Evolutionary conservation across 2,113 vertebrate species (phyloP), one percentile per base, ranked within the genome.

Genomic region (Lepisosteus osseus): DNA sequence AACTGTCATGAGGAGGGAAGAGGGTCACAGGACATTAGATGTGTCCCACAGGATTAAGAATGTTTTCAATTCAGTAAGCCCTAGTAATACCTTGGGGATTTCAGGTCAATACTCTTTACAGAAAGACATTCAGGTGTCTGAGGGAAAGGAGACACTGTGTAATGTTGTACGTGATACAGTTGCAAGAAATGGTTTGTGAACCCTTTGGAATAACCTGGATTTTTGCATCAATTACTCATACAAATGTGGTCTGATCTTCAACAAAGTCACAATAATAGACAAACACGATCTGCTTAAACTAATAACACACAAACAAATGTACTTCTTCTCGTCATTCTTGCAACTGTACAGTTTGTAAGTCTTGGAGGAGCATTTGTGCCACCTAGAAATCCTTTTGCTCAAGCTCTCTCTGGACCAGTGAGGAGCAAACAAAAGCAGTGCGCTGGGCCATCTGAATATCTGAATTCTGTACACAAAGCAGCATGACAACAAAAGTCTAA

Each of bases 321-420:
- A 29, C 29, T 29, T 29, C 29, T 29, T 29, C 0, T 29, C 2
- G 29, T 29, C 29, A 29, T 29, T 29, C 29, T 29, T 80, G 75
- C 43, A 83, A 82, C 77, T 59, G 4, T 13, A 13, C 57, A 13
- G 81, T 29, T 77, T 78, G 71, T 13, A 11, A n/a, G 77, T 80
- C 74, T 77, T 72, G 29, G 9, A 17, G 79, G 78, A 77, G 72
- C 68, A 70, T 57, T 79, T 83, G 73, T 70, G 78, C 71, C 77
- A 67, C 73, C 54, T 14, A 11, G 77, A 72, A 89, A 78, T 43
- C 69, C 72, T 89, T 87, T 78, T 59, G 54, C 89, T 89, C 86
- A 86, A 82, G 78, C 71, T 73, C 71, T 29, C 14, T 3, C n/a
- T n/a, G 13, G 14, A 59, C 4, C 75, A 29, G 73, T 65, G 74